A percentile compares a stretch with the other conserved stretches of the same genome.
Evolutionary conservation across 2,113 vertebrate species (phyloP).

Genomic region (Rhinogobius similis): DNA sequence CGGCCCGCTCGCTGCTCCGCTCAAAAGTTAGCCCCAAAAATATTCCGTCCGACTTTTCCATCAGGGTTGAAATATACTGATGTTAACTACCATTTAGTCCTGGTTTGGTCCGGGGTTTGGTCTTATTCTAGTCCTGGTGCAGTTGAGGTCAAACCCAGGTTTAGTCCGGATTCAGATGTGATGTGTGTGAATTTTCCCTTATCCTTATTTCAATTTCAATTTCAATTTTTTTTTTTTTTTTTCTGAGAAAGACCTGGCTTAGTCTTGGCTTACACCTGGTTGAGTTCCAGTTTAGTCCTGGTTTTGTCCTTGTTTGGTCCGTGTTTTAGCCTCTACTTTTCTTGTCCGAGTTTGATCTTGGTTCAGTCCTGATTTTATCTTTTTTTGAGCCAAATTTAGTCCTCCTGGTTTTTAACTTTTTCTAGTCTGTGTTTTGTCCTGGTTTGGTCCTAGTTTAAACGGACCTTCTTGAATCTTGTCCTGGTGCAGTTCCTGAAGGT

Average conservation of each 20-base stretch:
- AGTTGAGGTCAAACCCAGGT: background rate
- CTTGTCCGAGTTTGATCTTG: background rate
- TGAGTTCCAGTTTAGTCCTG: background rate
- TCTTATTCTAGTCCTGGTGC: background rate
- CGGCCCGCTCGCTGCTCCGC: constrained; percentile 51
- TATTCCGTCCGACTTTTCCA: constrained; percentile 16
- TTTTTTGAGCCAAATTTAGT: background rate
- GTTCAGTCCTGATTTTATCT: background rate
- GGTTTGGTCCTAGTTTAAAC: background rate
- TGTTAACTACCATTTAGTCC: background rate
- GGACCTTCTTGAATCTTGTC: too few species aligned
- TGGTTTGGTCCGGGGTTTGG: background rate
- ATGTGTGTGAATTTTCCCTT: too few species aligned
- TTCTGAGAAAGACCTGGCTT: too few species aligned
- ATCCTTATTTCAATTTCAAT: too few species aligned
- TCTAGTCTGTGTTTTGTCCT: background rate
- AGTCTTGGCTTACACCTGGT: background rate
- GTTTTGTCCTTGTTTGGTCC: too few species aligned
- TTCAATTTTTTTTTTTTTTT: too few species aligned
- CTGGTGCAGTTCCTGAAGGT: too few species aligned
- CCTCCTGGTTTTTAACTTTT: background rate
- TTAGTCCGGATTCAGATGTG: too few species aligned
- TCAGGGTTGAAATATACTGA: constrained; percentile 39
- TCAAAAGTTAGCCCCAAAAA: constrained; percentile 29
- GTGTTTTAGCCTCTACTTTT: too few species aligned